phyloP scores from a whole-genome alignment of 2,113 vertebrate genomes.

The Apodemus speciosus region DNA sequence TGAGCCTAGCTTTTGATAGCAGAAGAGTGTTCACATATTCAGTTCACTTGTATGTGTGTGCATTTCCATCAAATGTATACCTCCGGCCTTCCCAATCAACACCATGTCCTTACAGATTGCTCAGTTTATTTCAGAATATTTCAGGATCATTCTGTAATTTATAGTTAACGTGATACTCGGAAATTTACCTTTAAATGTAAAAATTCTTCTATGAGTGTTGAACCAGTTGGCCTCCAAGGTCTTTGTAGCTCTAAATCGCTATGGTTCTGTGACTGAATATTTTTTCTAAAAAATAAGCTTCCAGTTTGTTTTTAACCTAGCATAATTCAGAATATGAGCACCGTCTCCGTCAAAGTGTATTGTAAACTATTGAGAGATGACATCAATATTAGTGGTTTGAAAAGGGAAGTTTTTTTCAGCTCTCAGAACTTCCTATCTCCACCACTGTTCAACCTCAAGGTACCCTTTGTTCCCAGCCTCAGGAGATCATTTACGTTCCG shows the following conservation, averaged over 20 bases:
- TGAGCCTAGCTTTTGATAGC: background rate
- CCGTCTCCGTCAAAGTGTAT: background rate
- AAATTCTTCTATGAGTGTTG: background rate
- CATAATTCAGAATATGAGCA: background rate
- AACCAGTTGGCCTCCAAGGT: background rate
- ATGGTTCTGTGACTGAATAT: background rate
- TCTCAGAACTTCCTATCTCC: background rate
- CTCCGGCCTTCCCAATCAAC: background rate
- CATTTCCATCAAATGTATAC: background rate
- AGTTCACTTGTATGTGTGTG: background rate
- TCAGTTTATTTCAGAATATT: background rate
- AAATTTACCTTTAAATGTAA: background rate
- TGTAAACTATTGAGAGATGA: background rate
- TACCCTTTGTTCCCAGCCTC: background rate
- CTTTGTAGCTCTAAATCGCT: background rate
- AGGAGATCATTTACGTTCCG: background rate
- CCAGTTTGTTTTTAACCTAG: background rate
- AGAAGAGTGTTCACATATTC: background rate
- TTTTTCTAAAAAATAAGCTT: slow-evolving; percentile 53
- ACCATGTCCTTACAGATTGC: background rate
- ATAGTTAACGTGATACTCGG: slow-evolving; percentile 30
- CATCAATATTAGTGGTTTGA: background rate
- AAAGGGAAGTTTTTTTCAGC: background rate
- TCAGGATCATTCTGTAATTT: background rate
- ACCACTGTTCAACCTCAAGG: background rate